phyloP scores from a whole-genome alignment of 2,888 invertebrate genomes.

The Pristionchus japonicus region DNA sequence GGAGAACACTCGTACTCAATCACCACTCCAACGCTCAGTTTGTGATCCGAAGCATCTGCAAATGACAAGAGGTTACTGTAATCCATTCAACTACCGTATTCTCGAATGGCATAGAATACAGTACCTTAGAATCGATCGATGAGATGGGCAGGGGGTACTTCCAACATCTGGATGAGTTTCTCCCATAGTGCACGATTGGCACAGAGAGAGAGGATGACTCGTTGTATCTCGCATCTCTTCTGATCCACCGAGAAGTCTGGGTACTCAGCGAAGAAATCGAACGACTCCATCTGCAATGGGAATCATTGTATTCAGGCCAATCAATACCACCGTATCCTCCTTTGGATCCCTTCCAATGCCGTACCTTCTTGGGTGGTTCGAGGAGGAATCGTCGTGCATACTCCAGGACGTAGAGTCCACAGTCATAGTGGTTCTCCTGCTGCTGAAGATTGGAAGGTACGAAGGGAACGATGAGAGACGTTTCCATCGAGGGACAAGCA shows the following conservation, averaged over 20 bases:
- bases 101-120: background rate
- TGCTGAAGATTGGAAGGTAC: slow-evolving; percentile 21
- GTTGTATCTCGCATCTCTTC: slow-evolving; percentile 62
- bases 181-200: slow-evolving; percentile 54
- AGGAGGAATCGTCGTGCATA: slow-evolving; percentile 66
- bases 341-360: background rate
- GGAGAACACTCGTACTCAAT: slow-evolving; percentile 15
- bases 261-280: slow-evolving; percentile 64
- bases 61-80: background rate
- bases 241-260: slow-evolving; percentile 60
- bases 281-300: slow-evolving; percentile 57
- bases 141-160: slow-evolving; percentile 39
- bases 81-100: background rate
- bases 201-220: slow-evolving; percentile 64
- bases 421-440: slow-evolving; percentile 64
- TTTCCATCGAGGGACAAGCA: background rate
- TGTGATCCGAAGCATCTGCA: background rate
- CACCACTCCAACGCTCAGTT: slow-evolving; percentile 12
- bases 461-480: background rate
- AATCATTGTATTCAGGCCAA: background rate
- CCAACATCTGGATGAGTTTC: slow-evolving; percentile 49
- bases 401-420: slow-evolving; percentile 68
- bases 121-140: slow-evolving; percentile 32
- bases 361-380: slow-evolving; percentile 60
- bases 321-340: background rate